Base-by-base conservation (phyloP, 1,140 invertebrate species). In the Antheraea mylitta region DNA sequence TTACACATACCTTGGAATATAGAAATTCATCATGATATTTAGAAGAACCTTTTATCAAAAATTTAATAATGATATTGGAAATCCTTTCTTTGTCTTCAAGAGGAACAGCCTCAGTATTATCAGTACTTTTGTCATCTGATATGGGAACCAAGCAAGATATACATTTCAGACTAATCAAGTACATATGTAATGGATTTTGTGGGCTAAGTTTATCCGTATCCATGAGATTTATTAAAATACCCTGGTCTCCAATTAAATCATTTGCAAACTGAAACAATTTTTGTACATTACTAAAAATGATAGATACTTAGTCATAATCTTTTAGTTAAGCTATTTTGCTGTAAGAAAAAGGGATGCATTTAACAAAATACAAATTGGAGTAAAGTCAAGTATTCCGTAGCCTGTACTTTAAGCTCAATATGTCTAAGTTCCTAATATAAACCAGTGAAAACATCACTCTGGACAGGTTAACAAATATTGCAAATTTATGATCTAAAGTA, bases 11-110 rank as follows among this genome's bases (percentile, higher is more conserved):
- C 77, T 91, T 91, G 72, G 82, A 87, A 73, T 89, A 90, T 38
- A 86, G 76, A 79, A 82, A 86, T 59, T 90, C 85, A 84, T 90
- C 83, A 58, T 83, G 74, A 63, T 67, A 71, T 65, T 82, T 90
- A 48, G 67, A 67, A 68, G 62, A 68, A 30, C 80, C 82, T 65
- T 79, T 88, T 77, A 90, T 79, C n/a, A 91, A 65, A 72, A 82
- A 81, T 42, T 74, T 82, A 58, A 87, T 68, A 63, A 86, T 71
- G 62, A 82, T 63, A 69, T 77, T 45, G 61, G 85, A 85, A 16
- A 88, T 75, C 48, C 76, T 45, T 70, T 85, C 76, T 66, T 87
- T 88, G 19, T 80, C 68, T 38, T 83, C 79, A 19, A 22, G 8
- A 16, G 67, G 10, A 22, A 73, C 70, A 36, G 75, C 30, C 42